Percentiles rank a stretch among this genome's conserved stretches.
phyloP scores from a whole-genome alignment of 2,888 invertebrate genomes.

The Crioceris asparagi region DNA sequence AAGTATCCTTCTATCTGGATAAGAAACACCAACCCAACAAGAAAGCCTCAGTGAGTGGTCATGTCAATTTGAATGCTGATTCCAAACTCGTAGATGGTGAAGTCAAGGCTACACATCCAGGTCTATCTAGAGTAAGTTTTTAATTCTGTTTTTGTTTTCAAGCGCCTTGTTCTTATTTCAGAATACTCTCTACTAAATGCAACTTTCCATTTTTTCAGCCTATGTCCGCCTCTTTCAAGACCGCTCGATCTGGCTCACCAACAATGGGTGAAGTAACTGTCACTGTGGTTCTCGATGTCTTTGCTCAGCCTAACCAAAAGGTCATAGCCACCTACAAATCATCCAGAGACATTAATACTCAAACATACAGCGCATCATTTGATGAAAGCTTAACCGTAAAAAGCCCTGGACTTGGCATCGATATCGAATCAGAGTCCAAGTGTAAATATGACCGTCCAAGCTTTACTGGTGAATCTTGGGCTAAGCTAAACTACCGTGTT shows the following conservation, averaged over 20 bases:
- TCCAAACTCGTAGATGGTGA: slow-evolving; percentile 43
- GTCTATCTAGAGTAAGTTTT: slow-evolving; percentile 40
- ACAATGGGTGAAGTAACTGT: slow-evolving; percentile 39
- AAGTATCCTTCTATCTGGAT: slow-evolving; percentile 56
- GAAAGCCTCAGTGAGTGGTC: slow-evolving; percentile 48
- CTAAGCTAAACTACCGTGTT: slow-evolving; percentile 18
- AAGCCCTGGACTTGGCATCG: slow-evolving; percentile 36
- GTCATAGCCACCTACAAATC: slow-evolving; percentile 36
- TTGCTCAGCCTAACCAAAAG: slow-evolving; percentile 48
- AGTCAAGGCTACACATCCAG: slow-evolving; percentile 56
- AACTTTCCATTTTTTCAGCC: slow-evolving; percentile 15
- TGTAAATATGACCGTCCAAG: slow-evolving; percentile 14
- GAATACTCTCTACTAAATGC: background rate
- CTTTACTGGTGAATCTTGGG: slow-evolving; percentile 16
- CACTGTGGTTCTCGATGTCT: slow-evolving; percentile 45
- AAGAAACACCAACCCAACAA: slow-evolving; percentile 59
- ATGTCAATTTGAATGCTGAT: slow-evolving; percentile 43
- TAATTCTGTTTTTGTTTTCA: background rate
- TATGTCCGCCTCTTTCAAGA: slow-evolving; percentile 15
- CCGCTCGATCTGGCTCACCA: slow-evolving; percentile 13
- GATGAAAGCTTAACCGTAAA: slow-evolving; percentile 35
- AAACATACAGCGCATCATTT: slow-evolving; percentile 20
- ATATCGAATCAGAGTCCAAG: slow-evolving; percentile 22
- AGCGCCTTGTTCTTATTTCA: background rate
- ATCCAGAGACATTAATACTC: slow-evolving; percentile 12